A percentile compares a stretch with the other conserved stretches of the same genome.
These are phyloP conservation scores for Elephantulus edwardii DNA, from an alignment of 2,113 vertebrate genomes.

Conservation along the genomic window DNA sequence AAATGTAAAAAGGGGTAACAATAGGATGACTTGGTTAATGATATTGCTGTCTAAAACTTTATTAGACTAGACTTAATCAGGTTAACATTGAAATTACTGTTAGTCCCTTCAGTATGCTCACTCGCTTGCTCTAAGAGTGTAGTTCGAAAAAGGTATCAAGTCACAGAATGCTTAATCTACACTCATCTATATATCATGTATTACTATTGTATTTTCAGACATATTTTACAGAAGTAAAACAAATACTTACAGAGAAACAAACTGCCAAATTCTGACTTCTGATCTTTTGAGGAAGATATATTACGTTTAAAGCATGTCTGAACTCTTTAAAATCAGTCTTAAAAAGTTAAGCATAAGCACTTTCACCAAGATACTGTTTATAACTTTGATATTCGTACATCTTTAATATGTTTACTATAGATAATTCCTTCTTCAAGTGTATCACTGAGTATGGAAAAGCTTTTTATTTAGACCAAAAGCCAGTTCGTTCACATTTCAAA, in stretches of 20 bases:
- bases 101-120: conserved; percentile 17
- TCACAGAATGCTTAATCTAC: neutral
- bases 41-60: neutral
- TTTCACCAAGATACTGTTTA: conserved; percentile 47
- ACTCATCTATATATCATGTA: neutral
- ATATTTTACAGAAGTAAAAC: conserved; percentile 37
- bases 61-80: neutral
- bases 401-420: conserved; percentile 22
- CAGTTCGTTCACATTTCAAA: conserved; percentile 51
- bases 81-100: conserved; percentile 49
- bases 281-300: neutral
- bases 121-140: neutral
- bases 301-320: neutral
- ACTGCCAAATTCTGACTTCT: conserved; percentile 1
- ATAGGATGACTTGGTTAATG: neutral
- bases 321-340: neutral
- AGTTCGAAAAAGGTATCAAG: neutral
- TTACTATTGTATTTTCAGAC: neutral
- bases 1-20: neutral
- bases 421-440: conserved; percentile 36
- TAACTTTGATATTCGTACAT: conserved; percentile 15
- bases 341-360: conserved; percentile 18
- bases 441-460: conserved; percentile 34
- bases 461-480: conserved; percentile 12
- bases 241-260: conserved; percentile 25